Percentiles rank a stretch among this genome's conserved stretches.
Evolutionary conservation across 2,113 vertebrate genomes (phyloP).

Genomic region (Burhinus oedicnemus): DNA sequence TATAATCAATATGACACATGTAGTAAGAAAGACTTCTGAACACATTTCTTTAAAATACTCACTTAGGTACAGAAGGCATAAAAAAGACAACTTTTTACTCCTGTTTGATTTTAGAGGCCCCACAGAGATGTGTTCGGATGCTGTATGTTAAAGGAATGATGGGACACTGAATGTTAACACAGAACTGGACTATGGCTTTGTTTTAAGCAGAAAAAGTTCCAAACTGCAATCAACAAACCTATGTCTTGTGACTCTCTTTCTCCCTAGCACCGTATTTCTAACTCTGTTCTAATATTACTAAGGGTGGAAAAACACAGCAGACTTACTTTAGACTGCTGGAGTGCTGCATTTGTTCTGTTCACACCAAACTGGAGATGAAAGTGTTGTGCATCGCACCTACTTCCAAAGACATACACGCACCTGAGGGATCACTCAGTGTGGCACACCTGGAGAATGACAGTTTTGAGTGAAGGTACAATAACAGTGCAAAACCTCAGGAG

Average conservation of each 20-base stretch:
- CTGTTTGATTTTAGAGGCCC: background rate
- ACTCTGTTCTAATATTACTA: background rate
- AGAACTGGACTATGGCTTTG: background rate
- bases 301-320: background rate
- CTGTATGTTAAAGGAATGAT: background rate
- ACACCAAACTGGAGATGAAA: background rate
- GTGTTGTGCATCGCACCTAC: background rate
- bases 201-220: background rate
- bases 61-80: background rate
- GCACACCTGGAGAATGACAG: background rate
- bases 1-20: background rate
- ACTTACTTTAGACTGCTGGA: background rate
- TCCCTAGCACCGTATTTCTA: background rate
- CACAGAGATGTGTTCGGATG: background rate
- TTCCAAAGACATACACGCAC: background rate
- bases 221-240: background rate
- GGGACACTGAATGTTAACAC: background rate
- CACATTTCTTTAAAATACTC: background rate
- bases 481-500: constrained; percentile 2
- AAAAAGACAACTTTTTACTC: background rate
- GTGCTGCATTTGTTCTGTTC: background rate
- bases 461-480: constrained; percentile 3
- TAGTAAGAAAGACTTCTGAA: background rate
- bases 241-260: background rate
- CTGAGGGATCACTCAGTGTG: background rate